Base-by-base conservation (phyloP, 2,113 vertebrate genomes). In the Bufo bufo region DNA sequence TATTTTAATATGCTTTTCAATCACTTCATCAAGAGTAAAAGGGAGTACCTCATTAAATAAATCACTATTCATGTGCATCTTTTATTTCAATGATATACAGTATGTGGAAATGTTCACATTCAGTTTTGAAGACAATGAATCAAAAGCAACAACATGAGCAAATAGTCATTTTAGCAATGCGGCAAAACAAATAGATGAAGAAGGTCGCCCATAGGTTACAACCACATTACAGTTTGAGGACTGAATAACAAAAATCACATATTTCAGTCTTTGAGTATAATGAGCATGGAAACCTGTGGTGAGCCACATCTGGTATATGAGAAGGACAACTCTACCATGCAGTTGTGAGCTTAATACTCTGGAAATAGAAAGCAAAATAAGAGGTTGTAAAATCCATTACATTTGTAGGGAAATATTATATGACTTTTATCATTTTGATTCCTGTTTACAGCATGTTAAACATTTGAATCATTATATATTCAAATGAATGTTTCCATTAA, bases 291-390 rank as follows among this genome's bases (percentile, higher is more conserved):
- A 14, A 33, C 33, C n/a, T 71, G 14, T 43, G 23, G 43, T 13
- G 4, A 74, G 43, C 71, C 71, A 74, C 71, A 74, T 74, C 71
- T 45, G 71, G 71, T 74, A 47, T 43, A 74, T 47, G 43, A 74
- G 71, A 13, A 17, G 43, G 43, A 45, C 43, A 47, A 43, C 17
- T 74, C 71, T 74, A 47, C 71, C 7, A 14, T 45, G 43, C 43
- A 12, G 71, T 17, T 74, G 3, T 5, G 69, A 72, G 33, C 5
- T 13, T 72, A 72, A 72, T 72, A 72, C 0, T 72, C 23, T 43
- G 12, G 13, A 14, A 72, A 45, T 13, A 43, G 13, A 16, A 47
- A 16, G 33, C 1, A 47, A 74, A 74, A 74, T 74, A 47, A 13
- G 14, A 74, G 33, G 71, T 47, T 45, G 71, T 47, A 74, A 71